phyloP scores from a whole-genome alignment of 2,113 vertebrate genomes.

The Arizona elegans region DNA sequence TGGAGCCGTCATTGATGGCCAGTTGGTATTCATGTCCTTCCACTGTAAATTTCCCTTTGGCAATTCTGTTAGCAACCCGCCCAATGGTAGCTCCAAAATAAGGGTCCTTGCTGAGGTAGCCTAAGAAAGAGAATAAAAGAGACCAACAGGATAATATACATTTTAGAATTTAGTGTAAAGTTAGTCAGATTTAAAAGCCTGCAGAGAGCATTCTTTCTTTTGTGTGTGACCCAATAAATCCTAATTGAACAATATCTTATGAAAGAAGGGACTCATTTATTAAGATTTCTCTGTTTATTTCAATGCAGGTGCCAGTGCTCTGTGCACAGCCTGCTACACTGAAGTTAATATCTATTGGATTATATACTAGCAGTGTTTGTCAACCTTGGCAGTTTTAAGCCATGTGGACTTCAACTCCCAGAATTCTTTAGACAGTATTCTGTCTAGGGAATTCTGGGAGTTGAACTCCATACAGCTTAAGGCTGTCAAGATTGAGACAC shows the following conservation, averaged over 20 bases:
- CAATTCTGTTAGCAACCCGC: slow-evolving; percentile 90
- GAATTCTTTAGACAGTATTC: background rate
- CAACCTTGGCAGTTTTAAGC: background rate
- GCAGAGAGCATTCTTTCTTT: background rate
- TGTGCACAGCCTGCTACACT: background rate
- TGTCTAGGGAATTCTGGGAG: background rate
- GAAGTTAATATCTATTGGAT: background rate
- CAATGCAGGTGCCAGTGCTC: background rate
- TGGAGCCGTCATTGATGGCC: slow-evolving; percentile 84
- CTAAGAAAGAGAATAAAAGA: slow-evolving; percentile 59
- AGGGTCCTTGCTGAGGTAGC: slow-evolving; percentile 80
- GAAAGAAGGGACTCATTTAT: background rate
- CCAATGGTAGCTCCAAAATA: slow-evolving; percentile 87
- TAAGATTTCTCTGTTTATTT: background rate
- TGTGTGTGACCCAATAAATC: background rate
- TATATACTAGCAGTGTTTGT: background rate
- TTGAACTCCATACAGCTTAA: background rate
- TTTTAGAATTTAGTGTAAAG: background rate
- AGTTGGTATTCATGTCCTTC: slow-evolving; percentile 79
- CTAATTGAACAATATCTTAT: background rate
- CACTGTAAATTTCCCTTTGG: slow-evolving; percentile 75
- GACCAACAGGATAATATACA: accelerated
- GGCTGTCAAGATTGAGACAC: background rate
- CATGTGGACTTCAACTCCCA: background rate
- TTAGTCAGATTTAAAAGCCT: background rate